Base-by-base conservation (phyloP, 2,113 vertebrate genomes). In the Amphiprion percula region DNA sequence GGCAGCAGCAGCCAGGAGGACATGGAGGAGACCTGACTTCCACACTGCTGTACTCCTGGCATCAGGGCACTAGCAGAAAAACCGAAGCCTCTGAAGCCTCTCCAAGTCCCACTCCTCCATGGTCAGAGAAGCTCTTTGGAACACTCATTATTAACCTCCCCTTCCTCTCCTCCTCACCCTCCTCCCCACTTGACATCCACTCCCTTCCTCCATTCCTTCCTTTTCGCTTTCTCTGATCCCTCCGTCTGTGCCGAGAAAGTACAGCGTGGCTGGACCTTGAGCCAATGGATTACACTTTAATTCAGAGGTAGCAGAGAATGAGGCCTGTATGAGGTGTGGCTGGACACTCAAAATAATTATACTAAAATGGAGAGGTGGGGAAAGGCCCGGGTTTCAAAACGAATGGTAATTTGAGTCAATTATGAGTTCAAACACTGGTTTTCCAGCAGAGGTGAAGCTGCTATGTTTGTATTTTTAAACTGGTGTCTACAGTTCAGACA, bases 91-190 rank as follows among this genome's bases (percentile, higher is more conserved):
- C 86, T 21, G 75, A 88, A 90, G 66, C 80, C 74, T 85, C 84
- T 87, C 79, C 56, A 71, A 90, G 52, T 62, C 76, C 69, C 68
- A 74, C 78, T 86, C 75, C 78, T 83, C 74, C 56, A 55, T 21
- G 24, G 69, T 80, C 65, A 0, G 68, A 73, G 87, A 75, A 84
- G 85, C 87, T 77, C 83, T 89, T 80, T 85, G 83, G 77, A 92
- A 89, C 79, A 71, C 74, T 87, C 74, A 87, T 90, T 91, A 88
- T 91, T 84, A 89, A 88, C 88, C 79, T 79, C 75, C 65, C 55
- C 64, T 30, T 54, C 60, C 60, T 49, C 49, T 39, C n/a, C 53
- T 59, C 33, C 55, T 50, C 68, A 65, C 30, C 14, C 41, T 53
- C 50, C 33, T 68, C 52, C 64, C 66, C 39, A 56, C 66, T 82